Conservation (phyloP, 2,113 vertebrate species). For the Nansenia antarctica region DNA sequence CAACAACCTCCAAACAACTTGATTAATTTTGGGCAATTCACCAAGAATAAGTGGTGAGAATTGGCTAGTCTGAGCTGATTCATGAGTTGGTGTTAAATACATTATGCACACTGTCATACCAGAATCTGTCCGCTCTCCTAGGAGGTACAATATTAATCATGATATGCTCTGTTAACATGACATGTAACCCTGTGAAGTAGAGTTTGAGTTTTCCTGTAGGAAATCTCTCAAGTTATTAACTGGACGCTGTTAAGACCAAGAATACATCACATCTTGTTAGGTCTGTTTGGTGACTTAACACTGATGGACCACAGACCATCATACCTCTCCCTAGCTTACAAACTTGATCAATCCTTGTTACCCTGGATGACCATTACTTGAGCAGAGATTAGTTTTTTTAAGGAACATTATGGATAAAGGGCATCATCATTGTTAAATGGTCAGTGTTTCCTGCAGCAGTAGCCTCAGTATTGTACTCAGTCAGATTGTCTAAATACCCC, state of each 20-base stretch:
- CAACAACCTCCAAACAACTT: too few relatives aligned
- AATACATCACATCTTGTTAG: background rate
- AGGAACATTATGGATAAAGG: background rate
- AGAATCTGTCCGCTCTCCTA: background rate
- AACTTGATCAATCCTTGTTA: background rate
- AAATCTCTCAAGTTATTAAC: slow-evolving; percentile 15
- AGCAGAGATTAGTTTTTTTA: background rate
- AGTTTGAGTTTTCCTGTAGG: slow-evolving; percentile 9
- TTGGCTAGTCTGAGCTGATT: too few relatives aligned
- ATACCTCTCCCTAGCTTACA: too few relatives aligned
- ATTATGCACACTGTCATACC: too few relatives aligned
- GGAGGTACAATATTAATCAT: background rate
- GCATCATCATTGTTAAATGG: background rate
- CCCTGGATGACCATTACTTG: background rate
- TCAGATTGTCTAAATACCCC: too few relatives aligned
- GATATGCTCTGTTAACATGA: background rate
- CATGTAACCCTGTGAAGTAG: slow-evolving; percentile 21
- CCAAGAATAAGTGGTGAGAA: too few relatives aligned
- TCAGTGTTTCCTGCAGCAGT: background rate
- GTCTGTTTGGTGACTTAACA: background rate
- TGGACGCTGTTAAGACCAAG: slow-evolving; percentile 5
- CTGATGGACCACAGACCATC: background rate
- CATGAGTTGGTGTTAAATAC: too few relatives aligned
- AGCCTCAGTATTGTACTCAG: background rate
- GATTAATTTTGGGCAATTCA: too few relatives aligned